Base-by-base conservation (phyloP, 2,888 invertebrate species). In the Thera britannica region DNA sequence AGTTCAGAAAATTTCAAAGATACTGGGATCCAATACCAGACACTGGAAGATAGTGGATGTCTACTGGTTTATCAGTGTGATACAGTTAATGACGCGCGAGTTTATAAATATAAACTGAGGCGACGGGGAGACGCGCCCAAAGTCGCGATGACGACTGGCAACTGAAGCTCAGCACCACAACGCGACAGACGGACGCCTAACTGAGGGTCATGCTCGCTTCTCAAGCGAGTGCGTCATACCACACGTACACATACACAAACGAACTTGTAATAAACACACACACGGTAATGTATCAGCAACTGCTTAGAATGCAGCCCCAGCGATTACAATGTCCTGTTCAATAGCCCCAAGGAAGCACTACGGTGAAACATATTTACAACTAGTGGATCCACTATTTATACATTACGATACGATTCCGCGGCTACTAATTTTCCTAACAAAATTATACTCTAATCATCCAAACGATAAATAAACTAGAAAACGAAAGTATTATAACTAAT, bases 61-160 rank as follows among this genome's bases (percentile, higher is more conserved):
- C 83, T 68, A 69, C 78, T 73, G 77, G 78, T 89, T 84, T 88
- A 88, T 88, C 84, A 87, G 81, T 82, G 82, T 75, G 82, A 80
- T 87, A 86, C 75, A 72, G 71, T 83, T 72, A 72, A 84, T 90
- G 90, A 90, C 89, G 90, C 84, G 84, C 77, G 80, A 81, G 87
- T 89, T 87, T 92, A 91, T 90, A 88, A 89, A 91, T 91, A 92
- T 77, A 85, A 84, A 77, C 80, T 78, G 80, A 85, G 91, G 89
- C 90, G 91, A 88, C 90, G 84, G 82, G 84, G 90, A 90, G 92
- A 90, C 92, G 90, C 91, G 88, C 86, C 89, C 86, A 87, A 83
- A 84, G 86, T 85, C 85, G 85, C 82, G 79, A 81, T 84, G 86
- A 84, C 86, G 84, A 89, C 87, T 85, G 88, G 79, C 82, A 80